Conservation (phyloP, 2,113 vertebrate species). For the Eudyptes chrysolophus region DNA sequence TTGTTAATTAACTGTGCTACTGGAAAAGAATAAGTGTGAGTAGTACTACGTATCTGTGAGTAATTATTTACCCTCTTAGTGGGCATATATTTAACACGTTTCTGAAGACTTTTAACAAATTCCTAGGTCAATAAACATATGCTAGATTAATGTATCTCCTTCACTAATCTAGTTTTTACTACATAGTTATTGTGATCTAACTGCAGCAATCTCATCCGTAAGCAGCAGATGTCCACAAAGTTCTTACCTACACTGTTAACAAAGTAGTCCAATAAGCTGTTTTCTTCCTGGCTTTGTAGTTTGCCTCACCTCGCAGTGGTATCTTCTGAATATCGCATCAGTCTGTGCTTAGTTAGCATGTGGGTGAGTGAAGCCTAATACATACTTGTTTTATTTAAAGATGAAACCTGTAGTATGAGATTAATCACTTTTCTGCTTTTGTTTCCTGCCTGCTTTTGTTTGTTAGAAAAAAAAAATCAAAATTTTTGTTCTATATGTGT, state of each 20-base stretch:
- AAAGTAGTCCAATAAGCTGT: constrained; percentile 74
- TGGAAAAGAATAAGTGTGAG: background rate
- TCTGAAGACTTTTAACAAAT: background rate
- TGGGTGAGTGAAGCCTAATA: constrained; percentile 79
- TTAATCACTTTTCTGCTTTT: background rate
- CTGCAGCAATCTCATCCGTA: background rate
- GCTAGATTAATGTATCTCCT: background rate
- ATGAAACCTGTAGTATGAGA: constrained; percentile 5
- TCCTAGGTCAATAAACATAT: background rate
- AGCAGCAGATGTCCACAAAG: background rate
- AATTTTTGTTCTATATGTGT: background rate
- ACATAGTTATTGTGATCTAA: background rate
- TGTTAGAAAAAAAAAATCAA: background rate
- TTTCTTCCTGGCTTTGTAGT: constrained; percentile 84
- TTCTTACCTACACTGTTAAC: constrained; percentile 10
- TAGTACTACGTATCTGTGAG: background rate
- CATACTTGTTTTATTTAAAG: constrained; percentile 39
- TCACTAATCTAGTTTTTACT: background rate
- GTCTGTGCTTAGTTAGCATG: constrained; percentile 76
- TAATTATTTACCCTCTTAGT: background rate
- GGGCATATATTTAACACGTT: background rate
- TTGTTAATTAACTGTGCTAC: background rate
- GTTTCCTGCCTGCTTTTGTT: background rate
- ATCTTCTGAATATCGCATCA: constrained; percentile 82
- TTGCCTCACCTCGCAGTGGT: constrained; percentile 79